Base-by-base conservation (phyloP, 1,140 invertebrate genomes). In the Danaus melanippus region DNA sequence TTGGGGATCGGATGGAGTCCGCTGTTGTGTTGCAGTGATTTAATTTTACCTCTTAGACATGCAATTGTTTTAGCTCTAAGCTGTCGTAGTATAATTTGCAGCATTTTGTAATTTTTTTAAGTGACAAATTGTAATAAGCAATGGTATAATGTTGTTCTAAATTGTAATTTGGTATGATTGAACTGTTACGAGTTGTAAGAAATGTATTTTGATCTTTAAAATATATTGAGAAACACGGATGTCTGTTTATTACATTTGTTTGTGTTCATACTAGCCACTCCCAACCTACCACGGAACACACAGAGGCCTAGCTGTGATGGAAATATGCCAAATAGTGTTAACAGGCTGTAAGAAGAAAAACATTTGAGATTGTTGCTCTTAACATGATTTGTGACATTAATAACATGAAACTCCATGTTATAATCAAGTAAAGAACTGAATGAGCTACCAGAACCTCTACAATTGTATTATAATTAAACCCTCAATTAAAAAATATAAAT, bases 201-300 rank as follows among this genome's bases (percentile, higher is more conserved):
- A 86, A 78, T 80, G 76, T 82, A 82, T 84, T 86, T 86, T 86
- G 79, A 81, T 81, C 79, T 84, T 86, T 82, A 77, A 85, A 86
- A 84, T 85, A 85, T 85, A 83, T 79, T 79, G 73, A 76, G 62
- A 77, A 76, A 59, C 61, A 73, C 65, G 66, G 57, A 64, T 60
- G 66, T 64, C 67, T 70, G 65, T 81, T 76, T 73, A 67, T 67
- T 76, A 56, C 64, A 50, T 62, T 42, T 46, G 39, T 47, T 67
- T 62, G 44, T 32, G 21, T 32, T 32, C 6, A 32, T 7, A 32
- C 2, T 32, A 8, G 21, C 6, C 2, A 32, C 21, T 32, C 21
- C 21, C 21, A 32, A 32, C 21, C 21, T 32, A 32, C 21, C 21
- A 32, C 21, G 6, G 4, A 32, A 32, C 21, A 3, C 21, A 32